Base-by-base conservation (phyloP, 2,113 vertebrate species). In the Trichomycterus rosablanca region DNA sequence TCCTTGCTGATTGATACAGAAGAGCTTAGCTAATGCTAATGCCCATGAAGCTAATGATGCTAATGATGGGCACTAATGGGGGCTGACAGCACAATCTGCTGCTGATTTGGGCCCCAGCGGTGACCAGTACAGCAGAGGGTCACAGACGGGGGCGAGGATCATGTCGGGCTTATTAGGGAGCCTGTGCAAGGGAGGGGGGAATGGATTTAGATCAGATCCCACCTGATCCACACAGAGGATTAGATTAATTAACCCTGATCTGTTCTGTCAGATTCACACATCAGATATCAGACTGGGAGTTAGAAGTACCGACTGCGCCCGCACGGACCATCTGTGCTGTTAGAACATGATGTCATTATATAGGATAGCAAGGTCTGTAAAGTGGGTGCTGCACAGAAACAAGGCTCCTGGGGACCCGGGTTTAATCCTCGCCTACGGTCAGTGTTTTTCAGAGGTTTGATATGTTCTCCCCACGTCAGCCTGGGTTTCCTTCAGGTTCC, bases 71-170 rank as follows among this genome's bases (percentile, higher is more conserved):
- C 89, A 90, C 91, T 96, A 96, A 98, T 97, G 92, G 91, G 90
- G 88, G 89, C 92, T 94, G 94, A 94, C 94, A 96, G 90, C 86
- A 92, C 94, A 97, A 94, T 95, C 94, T 98, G 95, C 88, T 95
- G 89, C 92, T 91, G 82, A 92, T 96, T 96, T 93, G 93, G 86
- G 88, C 84, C 83, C 87, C 91, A 91, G 89, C 77, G 88, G 85
- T 81, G 74, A 69, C 12, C 12, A 8, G 18, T 45, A 23, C 37
- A 42, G 35, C 32, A 4, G n/a, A 28, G 53, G 37, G 15, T 40
- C 37, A 43, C n/a, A 26, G 37, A 42, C 37, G 40, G 40, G 39
- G 24, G 42, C 28, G 23, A 10, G 42, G 39, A 59, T 32, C 26
- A 30, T 45, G 40, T 59, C 56, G 20, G 26, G 55, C 40, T 44